These are phyloP conservation scores for Ctenicera cuprea DNA, from an alignment of 2,888 invertebrate species.

Conservation along the genomic window DNA sequence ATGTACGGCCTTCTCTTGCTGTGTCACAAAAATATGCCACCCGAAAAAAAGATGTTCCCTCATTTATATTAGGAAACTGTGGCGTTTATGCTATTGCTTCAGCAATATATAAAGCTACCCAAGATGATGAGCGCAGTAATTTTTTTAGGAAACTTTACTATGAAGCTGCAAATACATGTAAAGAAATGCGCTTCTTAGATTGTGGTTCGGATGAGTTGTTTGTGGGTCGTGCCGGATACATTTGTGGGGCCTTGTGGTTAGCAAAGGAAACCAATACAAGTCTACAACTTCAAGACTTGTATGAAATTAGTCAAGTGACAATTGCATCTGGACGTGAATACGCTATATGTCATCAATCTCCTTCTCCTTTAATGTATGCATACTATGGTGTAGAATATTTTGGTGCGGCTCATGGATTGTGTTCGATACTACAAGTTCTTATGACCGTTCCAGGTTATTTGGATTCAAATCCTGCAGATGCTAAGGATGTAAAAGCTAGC, in stretches of 20 bases:
- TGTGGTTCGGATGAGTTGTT: constrained; percentile 89
- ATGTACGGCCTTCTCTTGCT: constrained; percentile 78
- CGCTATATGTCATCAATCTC: constrained; percentile 75
- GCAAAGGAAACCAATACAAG: constrained; percentile 74
- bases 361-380: constrained; percentile 85
- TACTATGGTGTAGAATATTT: constrained; percentile 85
- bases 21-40: constrained; percentile 73
- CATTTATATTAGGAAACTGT: constrained; percentile 87
- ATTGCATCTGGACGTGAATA: constrained; percentile 84
- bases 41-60: constrained; percentile 76
- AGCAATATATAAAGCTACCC: constrained; percentile 76
- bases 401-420: constrained; percentile 83
- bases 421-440: constrained; percentile 80
- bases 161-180: constrained; percentile 71
- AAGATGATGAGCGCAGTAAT: constrained; percentile 69
- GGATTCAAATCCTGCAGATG: constrained; percentile 74
- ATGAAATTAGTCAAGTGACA: constrained; percentile 81
- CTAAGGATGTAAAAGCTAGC: constrained; percentile 77
- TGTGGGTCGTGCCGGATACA: constrained; percentile 89
- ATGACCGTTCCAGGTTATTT: constrained; percentile 78
- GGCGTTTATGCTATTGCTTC: constrained; percentile 86
- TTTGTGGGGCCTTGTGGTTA: constrained; percentile 86
- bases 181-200: constrained; percentile 76
- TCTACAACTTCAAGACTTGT: constrained; percentile 74
- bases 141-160: constrained; percentile 70